phyloP scores from a whole-genome alignment of 2,113 vertebrate species.

The Phaetusa simplex region DNA sequence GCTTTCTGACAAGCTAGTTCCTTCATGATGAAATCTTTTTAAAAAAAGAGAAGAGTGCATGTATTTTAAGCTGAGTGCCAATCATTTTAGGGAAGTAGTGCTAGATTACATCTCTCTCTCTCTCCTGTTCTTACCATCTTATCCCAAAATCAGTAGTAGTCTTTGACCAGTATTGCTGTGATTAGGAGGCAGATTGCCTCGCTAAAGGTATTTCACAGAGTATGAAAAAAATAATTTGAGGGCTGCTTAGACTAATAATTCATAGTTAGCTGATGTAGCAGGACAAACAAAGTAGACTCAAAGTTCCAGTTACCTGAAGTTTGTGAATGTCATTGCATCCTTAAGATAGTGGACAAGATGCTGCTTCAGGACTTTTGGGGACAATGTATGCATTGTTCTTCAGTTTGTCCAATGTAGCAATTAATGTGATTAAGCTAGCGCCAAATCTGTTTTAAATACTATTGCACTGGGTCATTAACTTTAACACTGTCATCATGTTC shows the following conservation, averaged over 20 bases:
- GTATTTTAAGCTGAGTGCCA: background rate
- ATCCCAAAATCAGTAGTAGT: background rate
- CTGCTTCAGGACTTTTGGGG: constrained; percentile 41
- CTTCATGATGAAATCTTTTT: background rate
- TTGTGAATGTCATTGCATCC: constrained; percentile 30
- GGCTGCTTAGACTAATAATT: constrained; percentile 14
- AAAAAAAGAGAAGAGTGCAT: background rate
- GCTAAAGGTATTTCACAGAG: background rate
- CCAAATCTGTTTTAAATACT: constrained; percentile 50
- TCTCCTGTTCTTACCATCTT: background rate
- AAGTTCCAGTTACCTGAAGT: constrained; percentile 17
- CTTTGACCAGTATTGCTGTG: background rate
- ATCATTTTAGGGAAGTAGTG: background rate
- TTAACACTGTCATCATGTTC: constrained; percentile 47
- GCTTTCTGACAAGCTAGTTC: background rate
- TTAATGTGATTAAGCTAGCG: constrained; percentile 54
- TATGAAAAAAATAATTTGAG: background rate
- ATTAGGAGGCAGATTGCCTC: background rate
- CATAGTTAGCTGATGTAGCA: constrained; percentile 13
- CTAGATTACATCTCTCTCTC: background rate
- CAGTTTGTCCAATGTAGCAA: constrained; percentile 32
- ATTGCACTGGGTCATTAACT: constrained; percentile 39
- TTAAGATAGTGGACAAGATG: constrained; percentile 15
- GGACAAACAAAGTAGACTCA: background rate
- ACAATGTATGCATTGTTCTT: constrained; percentile 41